Evolutionary conservation across 2,797 vertebrate species (phyloP).

Genomic region (Aythya fuligula): DNA sequence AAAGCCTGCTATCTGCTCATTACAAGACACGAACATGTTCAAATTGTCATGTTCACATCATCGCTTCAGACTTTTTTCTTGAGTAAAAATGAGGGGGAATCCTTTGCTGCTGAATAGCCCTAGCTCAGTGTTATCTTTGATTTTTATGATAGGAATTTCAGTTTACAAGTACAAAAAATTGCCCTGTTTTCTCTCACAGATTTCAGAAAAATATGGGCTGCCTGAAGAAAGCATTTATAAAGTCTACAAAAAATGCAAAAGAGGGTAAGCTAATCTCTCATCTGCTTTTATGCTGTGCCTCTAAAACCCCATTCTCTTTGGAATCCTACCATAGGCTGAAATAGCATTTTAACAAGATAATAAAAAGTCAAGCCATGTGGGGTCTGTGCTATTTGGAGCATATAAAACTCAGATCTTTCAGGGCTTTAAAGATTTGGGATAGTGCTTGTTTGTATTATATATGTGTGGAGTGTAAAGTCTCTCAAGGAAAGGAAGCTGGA

Average conservation of each 20-base stretch:
- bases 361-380: constrained; percentile 50
- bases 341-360: constrained; percentile 45
- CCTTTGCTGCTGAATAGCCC: not conserved
- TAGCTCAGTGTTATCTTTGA: not conserved
- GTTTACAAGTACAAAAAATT: constrained; percentile 25
- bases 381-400: constrained; percentile 30
- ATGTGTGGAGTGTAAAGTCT: constrained; percentile 42
- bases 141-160: constrained; percentile 10
- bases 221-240: constrained; percentile 93
- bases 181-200: constrained; percentile 78
- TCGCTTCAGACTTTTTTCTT: not conserved
- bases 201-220: constrained; percentile 96
- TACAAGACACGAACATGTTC: not conserved
- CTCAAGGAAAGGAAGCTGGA: constrained; percentile 7
- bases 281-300: not conserved
- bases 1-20: not conserved
- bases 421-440: constrained; percentile 65
- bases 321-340: not conserved
- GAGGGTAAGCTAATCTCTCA: constrained; percentile 87
- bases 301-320: not conserved
- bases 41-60: not conserved
- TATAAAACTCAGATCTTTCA: constrained; percentile 22
- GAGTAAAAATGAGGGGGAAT: not conserved
- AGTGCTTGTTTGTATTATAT: constrained; percentile 5
- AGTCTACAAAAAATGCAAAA: constrained; percentile 99